Evolutionary conservation across 2,113 vertebrate genomes (phyloP).

Genomic region (Catharus minimus): DNA sequence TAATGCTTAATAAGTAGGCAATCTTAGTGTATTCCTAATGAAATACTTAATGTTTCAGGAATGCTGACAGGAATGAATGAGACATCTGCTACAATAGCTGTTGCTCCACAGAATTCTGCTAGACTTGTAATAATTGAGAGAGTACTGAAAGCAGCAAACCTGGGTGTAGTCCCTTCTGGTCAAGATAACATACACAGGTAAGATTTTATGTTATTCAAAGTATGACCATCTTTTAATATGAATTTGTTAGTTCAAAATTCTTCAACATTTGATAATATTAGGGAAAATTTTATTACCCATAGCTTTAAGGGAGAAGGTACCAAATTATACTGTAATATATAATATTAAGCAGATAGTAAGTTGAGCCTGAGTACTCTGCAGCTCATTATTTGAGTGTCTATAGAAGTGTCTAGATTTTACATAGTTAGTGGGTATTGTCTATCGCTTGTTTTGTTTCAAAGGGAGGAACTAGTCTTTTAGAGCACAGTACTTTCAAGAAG

Average conservation of each 20-base stretch:
- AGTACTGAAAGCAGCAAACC: constrained; percentile 85
- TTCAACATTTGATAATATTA: not conserved
- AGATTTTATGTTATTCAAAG: not conserved
- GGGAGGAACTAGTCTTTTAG: not conserved
- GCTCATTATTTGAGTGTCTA: not conserved
- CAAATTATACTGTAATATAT: not conserved
- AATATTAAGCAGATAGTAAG: not conserved
- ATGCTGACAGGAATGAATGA: constrained; percentile 95
- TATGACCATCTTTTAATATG: not conserved
- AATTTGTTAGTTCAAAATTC: not conserved
- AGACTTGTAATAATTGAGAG: constrained; percentile 79
- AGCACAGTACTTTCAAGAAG: not conserved
- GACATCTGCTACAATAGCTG: constrained; percentile 78
- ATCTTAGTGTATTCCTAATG: not conserved
- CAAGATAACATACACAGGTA: constrained; percentile 86
- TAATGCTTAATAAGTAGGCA: not conserved
- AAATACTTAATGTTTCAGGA: constrained; percentile 74
- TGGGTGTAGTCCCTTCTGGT: constrained; percentile 85
- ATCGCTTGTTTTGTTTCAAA: not conserved
- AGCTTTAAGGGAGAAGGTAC: not conserved
- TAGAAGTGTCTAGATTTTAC: not conserved
- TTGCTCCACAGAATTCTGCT: constrained; percentile 80
- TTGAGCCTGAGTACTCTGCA: not conserved
- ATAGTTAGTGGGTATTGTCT: not conserved
- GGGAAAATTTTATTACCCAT: not conserved